A percentile compares a stretch with the other conserved stretches of the same genome.
Evolutionary conservation across 2,113 vertebrate genomes (phyloP).

Genomic region (Colossoma macropomum): DNA sequence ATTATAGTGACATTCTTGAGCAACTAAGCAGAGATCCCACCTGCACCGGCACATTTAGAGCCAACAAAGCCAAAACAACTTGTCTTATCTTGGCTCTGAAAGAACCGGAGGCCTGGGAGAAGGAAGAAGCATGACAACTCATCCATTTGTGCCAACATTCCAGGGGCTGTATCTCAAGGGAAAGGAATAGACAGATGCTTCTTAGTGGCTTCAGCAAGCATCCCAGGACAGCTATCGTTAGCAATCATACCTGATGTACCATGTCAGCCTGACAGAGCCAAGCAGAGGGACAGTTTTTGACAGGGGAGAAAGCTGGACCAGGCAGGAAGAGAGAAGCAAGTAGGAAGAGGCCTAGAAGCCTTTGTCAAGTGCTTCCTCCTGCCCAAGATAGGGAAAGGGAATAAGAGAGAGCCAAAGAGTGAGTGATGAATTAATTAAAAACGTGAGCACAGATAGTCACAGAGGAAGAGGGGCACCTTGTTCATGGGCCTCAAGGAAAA

Average conservation of each 20-base stretch:
- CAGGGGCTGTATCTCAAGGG: conserved; percentile 43
- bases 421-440: conserved; percentile 85
- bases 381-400: conserved; percentile 14
- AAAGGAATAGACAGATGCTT: conserved; percentile 64
- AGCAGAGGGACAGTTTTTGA: conserved; percentile 64
- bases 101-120: background rate
- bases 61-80: background rate
- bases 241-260: conserved; percentile 54
- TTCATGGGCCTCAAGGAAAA: conserved; percentile 26
- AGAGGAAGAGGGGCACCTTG: conserved; percentile 51
- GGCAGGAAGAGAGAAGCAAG: background rate
- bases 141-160: background rate
- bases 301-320: conserved; percentile 59
- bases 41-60: background rate
- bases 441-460: conserved; percentile 72
- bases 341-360: conserved; percentile 4
- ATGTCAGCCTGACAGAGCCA: conserved; percentile 60
- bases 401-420: conserved; percentile 54
- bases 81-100: background rate
- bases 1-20: background rate
- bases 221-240: conserved; percentile 48
- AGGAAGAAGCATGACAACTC: background rate
- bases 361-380: conserved; percentile 29
- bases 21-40: background rate
- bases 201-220: conserved; percentile 57